Conservation (phyloP, 2,113 vertebrate genomes). For the Bufo bufo region DNA sequence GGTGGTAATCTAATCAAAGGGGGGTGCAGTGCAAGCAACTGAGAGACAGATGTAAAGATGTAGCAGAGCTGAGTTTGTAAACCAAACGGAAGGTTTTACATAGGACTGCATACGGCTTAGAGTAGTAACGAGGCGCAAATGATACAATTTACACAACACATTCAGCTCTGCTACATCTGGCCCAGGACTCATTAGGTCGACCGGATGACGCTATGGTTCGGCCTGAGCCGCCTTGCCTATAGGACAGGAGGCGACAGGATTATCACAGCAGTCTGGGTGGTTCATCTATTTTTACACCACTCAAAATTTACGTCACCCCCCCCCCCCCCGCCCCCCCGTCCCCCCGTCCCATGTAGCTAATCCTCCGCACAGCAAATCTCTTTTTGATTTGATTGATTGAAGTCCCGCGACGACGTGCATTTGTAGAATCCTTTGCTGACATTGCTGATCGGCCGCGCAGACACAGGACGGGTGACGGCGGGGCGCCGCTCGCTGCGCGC, state of each 20-base stretch:
- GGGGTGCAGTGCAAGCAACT: too few relatives aligned
- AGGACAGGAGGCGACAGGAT: slow-evolving; percentile 50
- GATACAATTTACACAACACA: too few relatives aligned
- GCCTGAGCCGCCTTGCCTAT: background rate
- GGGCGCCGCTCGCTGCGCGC: too few relatives aligned
- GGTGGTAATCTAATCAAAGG: too few relatives aligned
- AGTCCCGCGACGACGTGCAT: background rate
- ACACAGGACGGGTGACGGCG: background rate
- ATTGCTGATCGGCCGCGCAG: background rate
- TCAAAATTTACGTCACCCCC: slow-evolving; percentile 49
- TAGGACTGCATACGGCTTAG: too few relatives aligned
- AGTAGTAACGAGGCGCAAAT: too few relatives aligned
- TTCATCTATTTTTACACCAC: background rate
- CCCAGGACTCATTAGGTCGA: too few relatives aligned
- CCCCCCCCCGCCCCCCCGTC: slow-evolving; percentile 58
- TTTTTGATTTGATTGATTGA: slow-evolving; percentile 44
- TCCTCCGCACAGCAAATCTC: slow-evolving; percentile 25
- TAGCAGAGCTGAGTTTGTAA: background rate
- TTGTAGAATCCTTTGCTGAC: slow-evolving; percentile 39
- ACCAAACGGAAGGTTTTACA: too few relatives aligned
- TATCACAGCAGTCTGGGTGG: slow-evolving; percentile 22
- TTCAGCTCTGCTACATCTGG: too few relatives aligned
- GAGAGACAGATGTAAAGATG: background rate
- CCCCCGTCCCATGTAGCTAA: slow-evolving; percentile 45
- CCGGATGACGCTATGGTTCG: background rate